Conservation (phyloP, 1,140 invertebrate genomes). For the Drosophila jambulina region DNA sequence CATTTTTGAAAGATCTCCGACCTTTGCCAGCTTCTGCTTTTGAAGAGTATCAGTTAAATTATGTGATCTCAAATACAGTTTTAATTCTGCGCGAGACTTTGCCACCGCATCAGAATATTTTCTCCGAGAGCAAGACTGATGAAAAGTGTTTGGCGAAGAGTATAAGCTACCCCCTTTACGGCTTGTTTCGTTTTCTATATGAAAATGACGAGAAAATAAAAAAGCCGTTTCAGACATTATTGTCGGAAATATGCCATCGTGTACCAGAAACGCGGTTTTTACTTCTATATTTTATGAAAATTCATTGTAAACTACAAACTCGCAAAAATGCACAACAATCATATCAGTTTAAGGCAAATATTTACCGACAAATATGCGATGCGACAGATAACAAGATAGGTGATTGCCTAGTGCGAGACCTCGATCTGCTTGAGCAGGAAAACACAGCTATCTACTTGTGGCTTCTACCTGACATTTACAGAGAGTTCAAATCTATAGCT, state of each 20-base stretch:
- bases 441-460: conserved; percentile 95
- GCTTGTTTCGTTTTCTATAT: conserved; percentile 90
- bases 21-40: conserved; percentile 70
- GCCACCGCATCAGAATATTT: conserved; percentile 76
- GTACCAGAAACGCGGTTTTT: conserved; percentile 93
- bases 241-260: conserved; percentile 88
- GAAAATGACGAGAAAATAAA: conserved; percentile 92
- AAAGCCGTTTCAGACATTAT: conserved; percentile 90
- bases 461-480: conserved; percentile 96
- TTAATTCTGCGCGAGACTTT: conserved; percentile 80
- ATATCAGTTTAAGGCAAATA: conserved; percentile 91
- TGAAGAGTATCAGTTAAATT: conserved; percentile 79
- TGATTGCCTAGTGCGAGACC: conserved; percentile 86
- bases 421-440: conserved; percentile 94
- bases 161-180: conserved; percentile 92
- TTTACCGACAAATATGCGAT: conserved; percentile 95
- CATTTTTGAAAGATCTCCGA: conserved; percentile 81
- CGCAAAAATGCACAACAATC: conserved; percentile 86
- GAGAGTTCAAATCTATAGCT: conserved; percentile 94
- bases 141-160: conserved; percentile 88
- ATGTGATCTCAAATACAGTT: conserved; percentile 81
- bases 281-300: conserved; percentile 94
- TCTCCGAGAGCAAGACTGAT: conserved; percentile 85
- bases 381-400: conserved; percentile 90
- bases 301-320: conserved; percentile 87